Evolutionary conservation across 2,113 vertebrate genomes (phyloP).

Genomic region (Gymnogyps californianus): DNA sequence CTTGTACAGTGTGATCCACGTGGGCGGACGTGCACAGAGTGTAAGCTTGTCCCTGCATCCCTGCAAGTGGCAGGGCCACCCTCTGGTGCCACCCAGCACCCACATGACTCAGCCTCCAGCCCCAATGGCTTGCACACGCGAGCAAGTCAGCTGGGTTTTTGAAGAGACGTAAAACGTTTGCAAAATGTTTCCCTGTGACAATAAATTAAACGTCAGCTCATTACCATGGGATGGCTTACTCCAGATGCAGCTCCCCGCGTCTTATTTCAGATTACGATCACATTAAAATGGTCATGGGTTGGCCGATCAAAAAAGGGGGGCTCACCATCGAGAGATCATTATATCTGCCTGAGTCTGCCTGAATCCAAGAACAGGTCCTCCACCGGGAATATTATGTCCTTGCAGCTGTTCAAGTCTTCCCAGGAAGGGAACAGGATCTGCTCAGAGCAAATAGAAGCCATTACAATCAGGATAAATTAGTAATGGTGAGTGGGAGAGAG

Average conservation of each 20-base stretch:
- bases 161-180: neutral
- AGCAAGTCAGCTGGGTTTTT: neutral
- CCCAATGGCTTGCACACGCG: neutral
- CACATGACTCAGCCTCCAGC: neutral
- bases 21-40: fast-evolving
- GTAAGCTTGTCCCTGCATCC: neutral
- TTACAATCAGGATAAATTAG: slow-evolving; percentile 41
- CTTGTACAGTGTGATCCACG: neutral
- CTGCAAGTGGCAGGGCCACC: neutral
- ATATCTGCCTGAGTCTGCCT: neutral
- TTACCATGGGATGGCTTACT: neutral
- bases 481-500: slow-evolving; percentile 38
- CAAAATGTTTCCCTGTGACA: neutral
- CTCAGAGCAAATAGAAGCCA: slow-evolving; percentile 26
- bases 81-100: neutral
- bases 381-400: slow-evolving; percentile 31
- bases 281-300: neutral
- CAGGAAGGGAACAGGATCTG: slow-evolving; percentile 21
- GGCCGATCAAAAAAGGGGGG: neutral
- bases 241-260: neutral
- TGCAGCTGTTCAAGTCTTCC: neutral
- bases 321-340: neutral
- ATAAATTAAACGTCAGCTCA: neutral
- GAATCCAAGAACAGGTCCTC: neutral
- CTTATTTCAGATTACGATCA: slow-evolving; percentile 12